Evolutionary conservation across 64 coral and sea anemone species (phyloP).

Genomic region (Platygyra sinensis): DNA sequence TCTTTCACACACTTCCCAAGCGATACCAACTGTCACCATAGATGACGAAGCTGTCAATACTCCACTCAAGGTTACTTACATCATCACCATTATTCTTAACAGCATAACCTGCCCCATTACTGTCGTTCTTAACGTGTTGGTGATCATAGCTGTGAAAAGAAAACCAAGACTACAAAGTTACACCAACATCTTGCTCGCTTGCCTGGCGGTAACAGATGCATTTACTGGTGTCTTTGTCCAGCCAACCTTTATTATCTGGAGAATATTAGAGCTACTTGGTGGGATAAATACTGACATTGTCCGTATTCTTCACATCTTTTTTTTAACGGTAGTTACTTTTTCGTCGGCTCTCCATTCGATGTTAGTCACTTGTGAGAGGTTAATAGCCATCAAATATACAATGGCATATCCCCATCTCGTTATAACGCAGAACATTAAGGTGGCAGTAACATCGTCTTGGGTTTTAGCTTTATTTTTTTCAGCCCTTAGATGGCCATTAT

Average conservation of each 20-base stretch:
- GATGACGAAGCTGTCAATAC: not conserved
- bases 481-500: not conserved
- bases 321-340: not conserved
- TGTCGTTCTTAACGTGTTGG: not conserved
- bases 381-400: not conserved
- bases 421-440: not conserved
- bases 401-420: not conserved
- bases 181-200: not conserved
- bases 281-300: not conserved
- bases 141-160: not conserved
- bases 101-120: not conserved
- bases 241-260: not conserved
- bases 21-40: not conserved
- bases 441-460: not conserved
- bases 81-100: not conserved
- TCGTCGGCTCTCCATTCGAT: not conserved
- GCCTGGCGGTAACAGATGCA: not conserved
- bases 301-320: not conserved
- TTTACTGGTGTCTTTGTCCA: not conserved
- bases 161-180: not conserved
- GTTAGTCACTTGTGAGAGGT: not conserved
- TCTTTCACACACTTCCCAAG: not conserved
- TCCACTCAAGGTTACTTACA: not conserved
- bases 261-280: not conserved
- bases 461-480: not conserved